Evolutionary conservation across 1,140 invertebrate species (phyloP), one percentile per base, ranked within the genome.

Genomic region (Drosophila pruinosa): DNA sequence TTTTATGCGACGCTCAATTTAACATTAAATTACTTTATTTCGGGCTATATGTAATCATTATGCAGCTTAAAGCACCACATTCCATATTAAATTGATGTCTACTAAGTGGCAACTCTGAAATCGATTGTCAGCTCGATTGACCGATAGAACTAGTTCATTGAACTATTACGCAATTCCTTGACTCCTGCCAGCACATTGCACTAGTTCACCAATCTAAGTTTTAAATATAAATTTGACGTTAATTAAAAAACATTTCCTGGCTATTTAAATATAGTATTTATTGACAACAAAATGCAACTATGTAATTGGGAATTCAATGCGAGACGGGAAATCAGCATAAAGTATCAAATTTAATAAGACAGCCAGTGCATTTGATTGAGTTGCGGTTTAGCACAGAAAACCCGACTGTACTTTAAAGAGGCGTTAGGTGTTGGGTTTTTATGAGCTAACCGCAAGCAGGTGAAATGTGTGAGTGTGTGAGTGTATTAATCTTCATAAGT

Each of bases 301-400:
- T 50, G 21, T 21, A 52, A 64, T 54, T 62, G 28, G 50, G 8
- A 57, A 71, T 71, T 43, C 52, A 61, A 71, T 71, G 52, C 68
- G 19, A 15, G 62, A 24, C 45, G 63, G 68, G 68, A 71, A 71
- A 65, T 58, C 39, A 59, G 52, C 17, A 28, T 68, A 38, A 59
- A 72, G 53, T 68, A 38, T 64, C 64, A 43, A 45, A 72, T 65
- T 58, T 56, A 58, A 65, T 50, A 57, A 64, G 68, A 56, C 68
- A 64, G 7, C 24, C 38, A 24, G 36, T 39, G 63, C 53, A 22
- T 72, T 67, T 67, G 54, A 58, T 61, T 64, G 54, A 53, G 41
- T 36, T 72, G 69, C 38, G 62, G 53, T 58, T n/a, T 68, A 38
- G 21, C 36, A 22, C 38, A 22, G 38, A 10, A 14, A 2, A 26